Evolutionary conservation across 2,797 vertebrate genomes (phyloP).

Genomic region (Phoebastria nigripes): DNA sequence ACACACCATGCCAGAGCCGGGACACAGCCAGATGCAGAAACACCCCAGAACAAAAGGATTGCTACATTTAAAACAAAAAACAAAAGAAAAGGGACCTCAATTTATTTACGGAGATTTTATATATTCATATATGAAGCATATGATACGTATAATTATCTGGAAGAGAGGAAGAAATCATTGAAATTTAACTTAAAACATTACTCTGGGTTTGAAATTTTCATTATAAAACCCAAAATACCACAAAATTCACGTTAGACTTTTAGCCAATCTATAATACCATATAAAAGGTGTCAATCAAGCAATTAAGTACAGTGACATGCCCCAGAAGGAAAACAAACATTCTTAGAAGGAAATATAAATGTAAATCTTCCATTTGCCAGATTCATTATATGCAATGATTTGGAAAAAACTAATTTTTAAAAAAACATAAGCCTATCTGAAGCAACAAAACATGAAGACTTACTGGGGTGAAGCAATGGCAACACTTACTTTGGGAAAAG

Average conservation of each 20-base stretch:
- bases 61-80: not conserved
- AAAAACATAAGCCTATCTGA: not conserved
- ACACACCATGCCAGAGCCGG: rapidly evolving
- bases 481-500: not conserved
- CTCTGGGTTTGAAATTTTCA: not conserved
- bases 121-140: not conserved
- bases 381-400: not conserved
- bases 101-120: not conserved
- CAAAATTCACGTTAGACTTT: not conserved
- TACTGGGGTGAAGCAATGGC: not conserved
- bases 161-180: slow-evolving; percentile 35
- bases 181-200: slow-evolving; percentile 18
- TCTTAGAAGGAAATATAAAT: not conserved
- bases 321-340: not conserved
- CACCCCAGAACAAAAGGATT: not conserved
- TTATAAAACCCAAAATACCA: slow-evolving; percentile 16
- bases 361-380: not conserved
- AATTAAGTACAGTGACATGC: not conserved
- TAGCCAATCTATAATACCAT: not conserved
- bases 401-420: not conserved
- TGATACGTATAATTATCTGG: not conserved
- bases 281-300: not conserved
- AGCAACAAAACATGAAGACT: not conserved
- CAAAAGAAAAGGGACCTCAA: not conserved
- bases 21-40: not conserved